Percentiles rank a stretch among this genome's conserved stretches.
Conservation (phyloP, 2,113 vertebrate species). For the Ellobius talpinus region DNA sequence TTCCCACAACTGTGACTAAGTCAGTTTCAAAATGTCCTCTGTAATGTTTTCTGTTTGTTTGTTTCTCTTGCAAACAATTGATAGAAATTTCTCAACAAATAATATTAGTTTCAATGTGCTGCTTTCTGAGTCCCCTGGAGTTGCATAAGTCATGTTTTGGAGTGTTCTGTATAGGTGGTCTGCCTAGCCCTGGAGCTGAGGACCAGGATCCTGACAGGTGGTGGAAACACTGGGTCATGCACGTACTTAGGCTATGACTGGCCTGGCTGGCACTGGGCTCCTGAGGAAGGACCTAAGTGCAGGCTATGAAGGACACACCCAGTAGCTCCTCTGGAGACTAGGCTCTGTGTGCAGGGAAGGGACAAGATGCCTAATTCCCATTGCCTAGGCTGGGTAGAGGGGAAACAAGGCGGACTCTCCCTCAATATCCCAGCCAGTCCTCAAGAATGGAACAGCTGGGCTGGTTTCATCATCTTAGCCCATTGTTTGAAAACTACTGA, state of each 20-base stretch:
- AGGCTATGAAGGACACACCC: background rate
- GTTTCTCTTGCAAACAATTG: background rate
- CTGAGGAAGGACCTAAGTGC: background rate
- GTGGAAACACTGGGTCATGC: fast-evolving
- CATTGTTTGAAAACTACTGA: background rate
- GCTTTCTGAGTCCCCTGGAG: background rate
- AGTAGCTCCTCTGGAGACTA: too few relatives aligned
- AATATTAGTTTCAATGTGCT: fast-evolving
- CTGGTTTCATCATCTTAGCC: background rate
- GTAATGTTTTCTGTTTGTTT: background rate
- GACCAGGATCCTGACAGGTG: fast-evolving
- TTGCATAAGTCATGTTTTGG: background rate
- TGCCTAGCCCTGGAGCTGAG: fast-evolving
- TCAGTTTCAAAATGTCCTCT: background rate
- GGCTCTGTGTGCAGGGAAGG: fast-evolving
- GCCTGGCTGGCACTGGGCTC: background rate
- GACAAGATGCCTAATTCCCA: too few relatives aligned
- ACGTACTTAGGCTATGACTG: background rate
- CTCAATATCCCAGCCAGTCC: fast-evolving
- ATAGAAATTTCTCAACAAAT: background rate
- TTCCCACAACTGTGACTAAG: background rate
- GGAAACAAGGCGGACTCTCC: fast-evolving
- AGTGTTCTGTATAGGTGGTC: fast-evolving
- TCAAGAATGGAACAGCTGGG: background rate
- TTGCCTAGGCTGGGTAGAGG: fast-evolving